These are phyloP conservation scores for Glareola pratincola DNA, from an alignment of 2,113 vertebrate species.

Conservation along the genomic window DNA sequence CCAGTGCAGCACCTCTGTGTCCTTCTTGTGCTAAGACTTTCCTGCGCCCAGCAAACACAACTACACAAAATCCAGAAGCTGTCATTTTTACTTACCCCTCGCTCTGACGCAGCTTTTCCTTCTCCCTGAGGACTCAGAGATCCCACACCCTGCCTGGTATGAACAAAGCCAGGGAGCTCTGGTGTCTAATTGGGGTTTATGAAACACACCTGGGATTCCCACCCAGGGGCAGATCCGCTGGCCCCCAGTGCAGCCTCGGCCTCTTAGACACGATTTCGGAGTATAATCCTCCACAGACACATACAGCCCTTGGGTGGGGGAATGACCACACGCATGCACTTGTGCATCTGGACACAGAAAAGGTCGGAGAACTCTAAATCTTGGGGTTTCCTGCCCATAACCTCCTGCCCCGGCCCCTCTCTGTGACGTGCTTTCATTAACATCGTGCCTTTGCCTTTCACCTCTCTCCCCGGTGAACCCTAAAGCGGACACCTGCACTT, in stretches of 20 bases:
- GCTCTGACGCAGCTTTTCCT: not conserved
- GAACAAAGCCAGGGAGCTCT: not conserved
- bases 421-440: not conserved
- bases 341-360: not conserved
- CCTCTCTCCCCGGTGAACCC: not conserved
- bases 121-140: not conserved
- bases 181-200: not conserved
- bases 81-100: not conserved
- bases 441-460: not conserved
- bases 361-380: not conserved
- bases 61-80: not conserved
- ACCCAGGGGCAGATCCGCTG: no score
- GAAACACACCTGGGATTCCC: not conserved
- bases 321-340: not conserved
- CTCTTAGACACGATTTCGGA: not conserved
- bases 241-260: not conserved
- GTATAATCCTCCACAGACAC: no score
- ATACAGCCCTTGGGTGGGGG: not conserved
- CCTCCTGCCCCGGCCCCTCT: not conserved
- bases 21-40: not conserved
- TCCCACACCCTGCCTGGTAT: no score
- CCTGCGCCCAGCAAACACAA: not conserved
- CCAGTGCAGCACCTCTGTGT: not conserved
- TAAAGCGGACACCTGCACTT: not conserved
- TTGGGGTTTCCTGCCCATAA: not conserved